These are phyloP conservation scores for Drosophila mauritiana DNA, from an alignment of 1,140 invertebrate species.

Conservation along the genomic window DNA sequence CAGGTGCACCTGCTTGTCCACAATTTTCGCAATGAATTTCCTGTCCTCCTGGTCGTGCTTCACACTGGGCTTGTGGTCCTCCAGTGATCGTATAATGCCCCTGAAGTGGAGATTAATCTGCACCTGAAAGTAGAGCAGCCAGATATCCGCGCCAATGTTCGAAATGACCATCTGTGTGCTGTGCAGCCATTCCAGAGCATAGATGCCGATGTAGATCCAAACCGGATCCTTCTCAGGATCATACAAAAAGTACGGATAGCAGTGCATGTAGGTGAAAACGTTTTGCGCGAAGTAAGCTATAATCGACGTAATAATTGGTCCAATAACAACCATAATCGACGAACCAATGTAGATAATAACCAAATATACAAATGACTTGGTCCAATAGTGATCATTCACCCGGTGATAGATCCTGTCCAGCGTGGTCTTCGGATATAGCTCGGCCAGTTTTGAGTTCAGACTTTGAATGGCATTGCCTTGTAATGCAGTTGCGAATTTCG, in stretches of 20 bases:
- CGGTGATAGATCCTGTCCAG: conserved; percentile 14
- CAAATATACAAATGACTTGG: conserved; percentile 8
- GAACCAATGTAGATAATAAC: conserved; percentile 35
- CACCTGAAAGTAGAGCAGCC: conserved; percentile 51
- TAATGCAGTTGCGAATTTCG: conserved; percentile 43
- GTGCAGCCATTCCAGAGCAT: conserved; percentile 48
- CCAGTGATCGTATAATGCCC: conserved; percentile 32
- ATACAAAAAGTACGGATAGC: conserved; percentile 50
- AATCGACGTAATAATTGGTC: conserved; percentile 30
- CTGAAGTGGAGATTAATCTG: conserved; percentile 67
- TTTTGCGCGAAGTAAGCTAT: conserved; percentile 1
- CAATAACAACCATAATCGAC: conserved; percentile 45
- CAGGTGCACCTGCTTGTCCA: conserved; percentile 49
- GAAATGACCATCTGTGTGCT: conserved; percentile 48
- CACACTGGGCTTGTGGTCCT: conserved; percentile 33
- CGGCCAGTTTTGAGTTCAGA: conserved; percentile 29
- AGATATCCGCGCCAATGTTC: conserved; percentile 55
- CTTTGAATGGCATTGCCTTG: conserved; percentile 23
- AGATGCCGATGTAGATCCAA: conserved; percentile 49
- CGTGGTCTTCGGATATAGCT: conserved; percentile 35
- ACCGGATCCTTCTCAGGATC: conserved; percentile 26
- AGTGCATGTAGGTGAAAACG: conserved; percentile 44
- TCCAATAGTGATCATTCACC: conserved; percentile 59
- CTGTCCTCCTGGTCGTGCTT: conserved; percentile 21
- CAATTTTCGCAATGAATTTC: conserved; percentile 40